phyloP scores from a whole-genome alignment of 2,113 vertebrate genomes.

The Xerus inauris region DNA sequence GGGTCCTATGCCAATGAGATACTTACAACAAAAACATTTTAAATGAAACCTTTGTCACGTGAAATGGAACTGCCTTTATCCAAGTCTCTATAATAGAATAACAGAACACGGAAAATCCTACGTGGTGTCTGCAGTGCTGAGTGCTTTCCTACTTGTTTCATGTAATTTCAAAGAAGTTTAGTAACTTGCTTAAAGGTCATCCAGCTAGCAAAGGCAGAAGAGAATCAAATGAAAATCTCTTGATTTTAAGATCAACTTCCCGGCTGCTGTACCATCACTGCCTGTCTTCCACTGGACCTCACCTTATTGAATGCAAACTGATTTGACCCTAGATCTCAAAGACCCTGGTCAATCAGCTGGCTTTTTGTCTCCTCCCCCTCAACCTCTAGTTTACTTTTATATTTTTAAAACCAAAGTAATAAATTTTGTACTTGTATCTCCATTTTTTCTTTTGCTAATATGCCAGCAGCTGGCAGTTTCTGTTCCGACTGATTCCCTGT shows the following conservation, averaged over 20 bases:
- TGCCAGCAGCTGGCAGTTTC: background rate
- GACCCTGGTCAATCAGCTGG: background rate
- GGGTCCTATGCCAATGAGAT: background rate
- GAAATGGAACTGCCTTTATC: background rate
- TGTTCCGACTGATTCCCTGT: background rate
- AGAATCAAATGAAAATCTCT: background rate
- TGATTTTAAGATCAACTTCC: background rate
- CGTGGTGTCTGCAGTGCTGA: background rate
- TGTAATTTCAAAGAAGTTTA: constrained; percentile 1
- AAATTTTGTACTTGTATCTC: background rate
- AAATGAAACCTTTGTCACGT: background rate
- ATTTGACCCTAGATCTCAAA: background rate
- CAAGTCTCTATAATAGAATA: background rate
- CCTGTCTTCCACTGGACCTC: background rate
- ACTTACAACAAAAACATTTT: background rate
- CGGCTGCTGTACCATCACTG: background rate
- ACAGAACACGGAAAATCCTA: background rate
- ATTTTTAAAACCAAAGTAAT: background rate
- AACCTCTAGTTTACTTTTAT: background rate
- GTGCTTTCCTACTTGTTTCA: background rate
- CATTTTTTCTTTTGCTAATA: background rate
- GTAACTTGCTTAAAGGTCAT: background rate
- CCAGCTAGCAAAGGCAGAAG: background rate
- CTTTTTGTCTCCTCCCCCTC: background rate
- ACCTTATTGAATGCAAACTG: background rate